These are phyloP conservation scores for Himalopsyche tibetana DNA, from an alignment of 2,888 invertebrate species.

Conservation along the genomic window DNA sequence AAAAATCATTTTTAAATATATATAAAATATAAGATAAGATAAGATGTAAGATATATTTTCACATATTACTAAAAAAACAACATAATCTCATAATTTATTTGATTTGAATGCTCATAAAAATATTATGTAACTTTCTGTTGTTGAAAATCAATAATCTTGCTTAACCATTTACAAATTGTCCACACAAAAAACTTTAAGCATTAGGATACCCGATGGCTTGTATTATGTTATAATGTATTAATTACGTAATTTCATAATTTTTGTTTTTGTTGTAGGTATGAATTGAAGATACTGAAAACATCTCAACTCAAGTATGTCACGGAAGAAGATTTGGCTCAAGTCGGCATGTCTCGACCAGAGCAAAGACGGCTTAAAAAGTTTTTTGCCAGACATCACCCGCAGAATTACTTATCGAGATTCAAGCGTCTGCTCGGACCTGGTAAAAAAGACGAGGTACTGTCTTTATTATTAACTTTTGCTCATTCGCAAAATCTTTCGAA, in stretches of 20 bases:
- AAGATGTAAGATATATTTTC: too few relatives aligned
- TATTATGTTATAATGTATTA: background rate
- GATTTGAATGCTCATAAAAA: too few relatives aligned
- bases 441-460: constrained; percentile 77
- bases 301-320: constrained; percentile 96
- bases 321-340: constrained; percentile 91
- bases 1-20: too few relatives aligned
- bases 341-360: constrained; percentile 97
- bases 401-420: constrained; percentile 94
- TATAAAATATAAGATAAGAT: too few relatives aligned
- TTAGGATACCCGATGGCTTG: background rate
- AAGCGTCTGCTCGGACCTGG: constrained; percentile 86
- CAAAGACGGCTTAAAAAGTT: constrained; percentile 95
- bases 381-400: constrained; percentile 95
- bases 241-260: background rate
- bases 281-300: constrained; percentile 91
- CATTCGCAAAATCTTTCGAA: background rate
- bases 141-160: too few relatives aligned
- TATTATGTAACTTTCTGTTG: too few relatives aligned
- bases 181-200: too few relatives aligned
- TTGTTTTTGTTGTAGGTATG: constrained; percentile 80
- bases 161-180: too few relatives aligned
- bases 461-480: constrained; percentile 21
- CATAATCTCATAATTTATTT: too few relatives aligned
- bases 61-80: too few relatives aligned